Percentiles rank a stretch among this genome's conserved stretches.
Conservation (phyloP, 2,797 vertebrate genomes). For the Anniella stebbinsi region DNA sequence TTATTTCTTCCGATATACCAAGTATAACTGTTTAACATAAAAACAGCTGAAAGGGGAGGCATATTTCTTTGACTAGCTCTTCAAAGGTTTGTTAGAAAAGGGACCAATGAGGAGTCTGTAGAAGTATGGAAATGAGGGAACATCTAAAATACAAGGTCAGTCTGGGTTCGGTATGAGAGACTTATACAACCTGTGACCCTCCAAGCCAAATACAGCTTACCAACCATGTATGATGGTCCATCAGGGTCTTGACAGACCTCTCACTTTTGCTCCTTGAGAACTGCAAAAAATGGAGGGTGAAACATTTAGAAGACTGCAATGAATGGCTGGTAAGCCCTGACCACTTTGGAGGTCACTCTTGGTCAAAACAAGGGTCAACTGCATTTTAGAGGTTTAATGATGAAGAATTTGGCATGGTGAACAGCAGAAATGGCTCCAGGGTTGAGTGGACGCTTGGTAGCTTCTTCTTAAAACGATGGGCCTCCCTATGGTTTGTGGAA, state of each 20-base stretch:
- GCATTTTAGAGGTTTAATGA: background rate
- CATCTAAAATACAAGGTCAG: background rate
- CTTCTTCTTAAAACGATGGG: background rate
- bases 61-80: background rate
- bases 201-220: background rate
- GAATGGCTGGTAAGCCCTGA: background rate
- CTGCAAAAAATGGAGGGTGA: background rate
- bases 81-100: background rate
- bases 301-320: too few species aligned
- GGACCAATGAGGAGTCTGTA: background rate
- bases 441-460: background rate
- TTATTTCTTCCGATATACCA: conserved; percentile 19
- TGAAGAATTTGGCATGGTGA: background rate
- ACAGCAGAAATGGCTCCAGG: background rate
- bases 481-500: background rate
- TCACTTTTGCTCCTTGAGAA: background rate
- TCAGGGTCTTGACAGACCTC: background rate
- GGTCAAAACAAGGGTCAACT: background rate
- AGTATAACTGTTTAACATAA: background rate
- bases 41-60: background rate
- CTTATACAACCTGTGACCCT: background rate
- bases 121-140: background rate
- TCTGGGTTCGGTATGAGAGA: background rate
- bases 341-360: background rate
- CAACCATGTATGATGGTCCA: background rate